Base-by-base conservation (phyloP, 2,797 vertebrate genomes). In the Sphenopsis melanotis region DNA sequence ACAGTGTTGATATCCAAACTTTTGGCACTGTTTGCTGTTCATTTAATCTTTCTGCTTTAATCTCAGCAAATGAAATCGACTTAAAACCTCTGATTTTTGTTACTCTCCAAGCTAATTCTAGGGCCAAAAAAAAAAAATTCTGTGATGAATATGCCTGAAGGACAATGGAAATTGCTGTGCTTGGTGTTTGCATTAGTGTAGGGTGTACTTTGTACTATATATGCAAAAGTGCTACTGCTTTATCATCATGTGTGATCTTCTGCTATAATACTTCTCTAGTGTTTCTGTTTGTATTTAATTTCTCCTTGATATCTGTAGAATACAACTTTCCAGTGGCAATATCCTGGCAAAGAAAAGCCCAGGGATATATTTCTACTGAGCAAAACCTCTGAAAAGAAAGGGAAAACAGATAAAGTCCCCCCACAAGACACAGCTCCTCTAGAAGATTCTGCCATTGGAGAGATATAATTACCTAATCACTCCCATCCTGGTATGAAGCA, bases 11-110 rank as follows among this genome's bases (percentile, higher is more conserved):
- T 94, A 94, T 36, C 52, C 68, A 87, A 83, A 74, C 78, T 87
- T 94, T 89, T 82, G 87, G 79, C 61, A 60, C 7, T 34, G 46
- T 83, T 96, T 94, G 44, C 44, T 70, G 34, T 83, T 89, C 71
- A 83, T 89, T 95, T 90, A 63, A 93, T 94, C 91, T 81, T 86
- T 88, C 66, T 76, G 49, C 91, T 93, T 95, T 97, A 74, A 95
- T 88, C 83, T 92, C 84, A 87, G 68, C 23, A 63, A 91, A 84
- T 17, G 66, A 75, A 87, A 86, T 89, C 0, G 0, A 90, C n/a
- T 74, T 44, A 60, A 96, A 91, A 46, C 55, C 41, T 93, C 64
- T 86, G 65, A 63, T 78, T 95, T 94, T 90, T 89, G 18, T 82
- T 86, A 60, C 36, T 75, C 56, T 70, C 39, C 27, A 80, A 75